Evolutionary conservation across 2,113 vertebrate species (phyloP), one percentile per base, ranked within the genome.

Genomic region (Spheniscus mendiculus): DNA sequence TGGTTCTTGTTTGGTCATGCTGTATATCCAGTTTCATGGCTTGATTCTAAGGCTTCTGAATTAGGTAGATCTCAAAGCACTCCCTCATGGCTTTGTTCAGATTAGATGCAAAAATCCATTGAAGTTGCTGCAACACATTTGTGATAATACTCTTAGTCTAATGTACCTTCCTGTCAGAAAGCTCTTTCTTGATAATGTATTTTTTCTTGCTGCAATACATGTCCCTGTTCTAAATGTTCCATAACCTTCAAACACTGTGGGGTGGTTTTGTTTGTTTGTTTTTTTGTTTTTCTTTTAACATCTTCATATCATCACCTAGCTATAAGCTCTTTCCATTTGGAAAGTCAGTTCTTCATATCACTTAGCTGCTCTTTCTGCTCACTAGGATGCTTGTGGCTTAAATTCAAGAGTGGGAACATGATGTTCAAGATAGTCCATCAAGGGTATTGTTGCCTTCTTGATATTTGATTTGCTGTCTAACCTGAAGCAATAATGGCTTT

Each of bases 401-500:
- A 89, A 83, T 92, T 95, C 61, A 72, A 17, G 49, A 83, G 36
- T 42, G 59, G 83, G 92, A 96, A 95, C 87, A 83, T 86, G 53
- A 58, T 94, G 88, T 91, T 89, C 93, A 72, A 72, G 77, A 32
- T 52, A 84, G 63, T 73, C 76, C 5, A 3, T 63, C 93, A 80
- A 90, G 79, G 45, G 4, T 79, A 76, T 82, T 95, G 38, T 81
- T 93, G 67, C 38, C 32, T 87, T 70, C 69, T 83, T 95, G 53
- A 47, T 89, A 56, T 61, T 71, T 89, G 70, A 93, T 85, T 59
- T 93, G 62, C 69, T 89, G 65, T 84, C 93, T 90, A 89, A 91
- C 70, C 78, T 91, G 82, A 94, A 88, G 67, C 88, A 88, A n/a
- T 87, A 91, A 87, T 73, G 53, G 52, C 36, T 95, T 85, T 80